These are phyloP conservation scores for Dermochelys coriacea DNA, from an alignment of 2,797 vertebrate genomes.

Conservation along the genomic window DNA sequence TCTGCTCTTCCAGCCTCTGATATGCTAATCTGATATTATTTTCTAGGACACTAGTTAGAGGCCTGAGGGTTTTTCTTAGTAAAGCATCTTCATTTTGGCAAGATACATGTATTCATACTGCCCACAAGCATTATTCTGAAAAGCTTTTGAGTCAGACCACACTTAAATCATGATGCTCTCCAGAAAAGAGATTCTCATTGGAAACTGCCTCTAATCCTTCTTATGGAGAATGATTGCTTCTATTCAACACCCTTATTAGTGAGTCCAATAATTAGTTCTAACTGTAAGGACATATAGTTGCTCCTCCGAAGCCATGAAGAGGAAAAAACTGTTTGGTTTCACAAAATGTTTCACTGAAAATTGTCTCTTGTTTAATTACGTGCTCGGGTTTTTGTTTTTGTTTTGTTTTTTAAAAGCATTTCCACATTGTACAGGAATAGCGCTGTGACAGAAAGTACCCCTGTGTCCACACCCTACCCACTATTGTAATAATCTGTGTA, in stretches of 20 bases:
- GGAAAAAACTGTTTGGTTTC: background rate
- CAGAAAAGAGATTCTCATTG: background rate
- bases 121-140: background rate
- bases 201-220: constrained; percentile 20
- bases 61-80: background rate
- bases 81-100: constrained; percentile 27
- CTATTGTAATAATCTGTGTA: background rate
- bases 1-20: background rate
- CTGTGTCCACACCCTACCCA: background rate
- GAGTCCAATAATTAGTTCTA: background rate
- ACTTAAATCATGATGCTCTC: constrained; percentile 3
- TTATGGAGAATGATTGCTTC: constrained; percentile 1
- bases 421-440: background rate
- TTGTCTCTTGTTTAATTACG: background rate
- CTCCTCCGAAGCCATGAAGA: background rate
- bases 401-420: background rate
- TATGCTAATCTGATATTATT: background rate
- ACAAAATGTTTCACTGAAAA: background rate
- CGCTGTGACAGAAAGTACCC: no score
- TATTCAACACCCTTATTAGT: background rate
- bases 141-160: constrained; percentile 7
- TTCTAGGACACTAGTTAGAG: background rate
- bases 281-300: background rate
- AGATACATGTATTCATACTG: background rate
- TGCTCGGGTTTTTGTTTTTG: background rate